Base-by-base conservation (phyloP, 23 tunicate species). In the Ciona savignyi region DNA sequence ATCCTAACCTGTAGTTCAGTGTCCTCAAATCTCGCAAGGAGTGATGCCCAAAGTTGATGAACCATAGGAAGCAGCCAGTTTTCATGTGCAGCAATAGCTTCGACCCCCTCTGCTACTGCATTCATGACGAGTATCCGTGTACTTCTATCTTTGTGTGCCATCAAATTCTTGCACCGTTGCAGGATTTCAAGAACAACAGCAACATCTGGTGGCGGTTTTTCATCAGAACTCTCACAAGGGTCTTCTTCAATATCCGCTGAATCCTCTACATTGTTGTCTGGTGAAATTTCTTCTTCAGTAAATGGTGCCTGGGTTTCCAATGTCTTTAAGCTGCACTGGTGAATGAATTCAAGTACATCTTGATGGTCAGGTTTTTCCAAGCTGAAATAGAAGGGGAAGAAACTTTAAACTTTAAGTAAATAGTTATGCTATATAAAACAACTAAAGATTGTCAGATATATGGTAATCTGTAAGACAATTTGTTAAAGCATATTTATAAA, bases 11-110 rank as follows among this genome's bases (percentile, higher is more conserved):
- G 89, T 20, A 83, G 30, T 32, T 89, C 89, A 9, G 42, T 35
- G 34, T 91, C 97, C 0, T 19, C 51, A 67, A 88, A 81, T 65
- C 86, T 63, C 21, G 74, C 71, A 15, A 71, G 23, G 26, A 91
- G 48, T 27, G 97, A 81, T 27, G 48, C 25, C 97, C 97, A 91
- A 4, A 91, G 67, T 72, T 85, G 77, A 67, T 91, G 97, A 15
- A 87, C 86, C 73, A 84, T 32, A 29, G 97, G 97, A 15, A 91
- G 71, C 27, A 91, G 74, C 4, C 63, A 65, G 48, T 84, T 72
- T 32, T 85, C 81, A 9, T 84, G 68, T 11, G 15, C 29, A 29
- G 70, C n/a, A 63, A 91, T 15, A 19, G 66, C 67, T 4, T 64
- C 26, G 29, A 91, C 24, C 0, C 86, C 86, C 48, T 80, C 79